These are phyloP conservation scores for Gymnodraco acuticeps DNA, from an alignment of 2,797 vertebrate genomes.

Conservation along the genomic window DNA sequence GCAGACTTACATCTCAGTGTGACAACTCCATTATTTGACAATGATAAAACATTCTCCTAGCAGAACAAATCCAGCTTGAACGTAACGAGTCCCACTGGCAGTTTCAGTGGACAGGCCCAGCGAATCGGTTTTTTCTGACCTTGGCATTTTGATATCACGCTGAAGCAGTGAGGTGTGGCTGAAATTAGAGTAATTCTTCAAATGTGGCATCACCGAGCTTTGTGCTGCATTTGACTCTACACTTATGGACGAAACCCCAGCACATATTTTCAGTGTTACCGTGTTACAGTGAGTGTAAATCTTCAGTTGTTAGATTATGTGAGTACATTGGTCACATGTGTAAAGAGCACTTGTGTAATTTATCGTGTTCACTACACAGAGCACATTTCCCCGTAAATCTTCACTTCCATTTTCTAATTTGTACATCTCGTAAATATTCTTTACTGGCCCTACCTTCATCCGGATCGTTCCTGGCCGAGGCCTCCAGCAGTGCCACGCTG, in stretches of 20 bases:
- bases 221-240: conserved; percentile 24
- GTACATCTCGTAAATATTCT: conserved; percentile 12
- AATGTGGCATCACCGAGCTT: conserved; percentile 42
- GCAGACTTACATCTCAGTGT: conserved; percentile 73
- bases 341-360: conserved; percentile 1
- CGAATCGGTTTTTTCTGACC: conserved; percentile 72
- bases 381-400: conserved; percentile 4
- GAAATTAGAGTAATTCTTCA: conserved; percentile 69
- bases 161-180: conserved; percentile 41
- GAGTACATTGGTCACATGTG: background rate
- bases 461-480: conserved; percentile 92
- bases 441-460: conserved; percentile 90
- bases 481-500: conserved; percentile 94
- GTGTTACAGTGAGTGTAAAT: conserved; percentile 21
- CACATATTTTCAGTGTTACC: conserved; percentile 27
- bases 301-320: background rate
- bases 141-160: conserved; percentile 63
- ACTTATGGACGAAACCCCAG: conserved; percentile 9
- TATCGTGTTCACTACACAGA: conserved; percentile 4
- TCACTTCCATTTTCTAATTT: conserved; percentile 4
- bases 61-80: conserved; percentile 68
- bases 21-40: conserved; percentile 78
- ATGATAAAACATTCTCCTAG: conserved; percentile 68
- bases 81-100: conserved; percentile 44
- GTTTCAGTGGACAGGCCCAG: conserved; percentile 54